Percentiles rank a stretch among this genome's conserved stretches.
Evolutionary conservation across 2,797 vertebrate species (phyloP).

Genomic region (Hippopotamyrus pictus): DNA sequence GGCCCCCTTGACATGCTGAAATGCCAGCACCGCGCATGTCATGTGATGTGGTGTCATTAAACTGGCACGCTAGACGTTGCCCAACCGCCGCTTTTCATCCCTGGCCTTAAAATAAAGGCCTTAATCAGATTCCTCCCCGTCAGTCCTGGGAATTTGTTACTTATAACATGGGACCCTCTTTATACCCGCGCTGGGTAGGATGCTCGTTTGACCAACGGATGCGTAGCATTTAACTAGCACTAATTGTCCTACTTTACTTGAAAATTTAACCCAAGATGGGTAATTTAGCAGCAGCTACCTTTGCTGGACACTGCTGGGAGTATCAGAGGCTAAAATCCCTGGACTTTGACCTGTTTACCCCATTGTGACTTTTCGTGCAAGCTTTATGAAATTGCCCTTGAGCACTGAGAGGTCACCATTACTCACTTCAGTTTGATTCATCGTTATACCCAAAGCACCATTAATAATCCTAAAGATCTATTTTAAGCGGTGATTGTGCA

Average conservation of each 20-base stretch:
- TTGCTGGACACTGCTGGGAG: not conserved
- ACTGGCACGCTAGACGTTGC: not conserved
- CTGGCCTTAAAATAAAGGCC: not conserved
- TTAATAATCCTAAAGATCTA: not conserved
- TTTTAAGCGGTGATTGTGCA: not conserved
- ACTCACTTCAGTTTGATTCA: conserved; percentile 2
- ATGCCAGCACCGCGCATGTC: not conserved
- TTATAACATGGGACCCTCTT: not conserved
- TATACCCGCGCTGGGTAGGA: not conserved
- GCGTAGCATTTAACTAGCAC: not conserved
- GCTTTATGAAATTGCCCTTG: not conserved
- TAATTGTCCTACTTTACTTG: not conserved
- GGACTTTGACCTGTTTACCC: not conserved
- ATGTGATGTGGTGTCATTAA: not conserved
- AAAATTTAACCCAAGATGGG: not conserved
- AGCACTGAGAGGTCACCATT: not conserved
- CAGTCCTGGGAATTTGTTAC: not conserved
- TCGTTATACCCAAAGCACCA: not conserved
- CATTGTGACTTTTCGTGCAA: not conserved
- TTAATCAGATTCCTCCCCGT: not conserved
- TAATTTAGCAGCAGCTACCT: not conserved
- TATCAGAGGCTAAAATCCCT: not conserved
- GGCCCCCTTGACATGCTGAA: not conserved
- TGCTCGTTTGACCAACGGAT: not conserved
- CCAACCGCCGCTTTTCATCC: not conserved